These are phyloP conservation scores for Ibidorhyncha struthersii DNA, from an alignment of 2,113 vertebrate genomes.

Conservation along the genomic window DNA sequence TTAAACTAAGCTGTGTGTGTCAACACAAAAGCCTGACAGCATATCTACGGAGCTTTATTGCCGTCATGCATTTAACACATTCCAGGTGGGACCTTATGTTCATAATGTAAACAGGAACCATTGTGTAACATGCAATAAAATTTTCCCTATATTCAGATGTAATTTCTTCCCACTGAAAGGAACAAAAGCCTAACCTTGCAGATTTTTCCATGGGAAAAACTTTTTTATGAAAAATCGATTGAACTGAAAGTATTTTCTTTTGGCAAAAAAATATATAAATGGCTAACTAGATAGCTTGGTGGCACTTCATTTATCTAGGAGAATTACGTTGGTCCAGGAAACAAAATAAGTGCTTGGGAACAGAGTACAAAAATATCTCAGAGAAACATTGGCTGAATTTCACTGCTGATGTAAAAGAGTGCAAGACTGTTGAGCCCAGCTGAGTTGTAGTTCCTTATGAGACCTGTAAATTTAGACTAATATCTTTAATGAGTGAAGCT, in stretches of 20 bases:
- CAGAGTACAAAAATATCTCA: conserved; percentile 3
- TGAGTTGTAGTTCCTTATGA: neutral
- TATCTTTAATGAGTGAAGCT: neutral
- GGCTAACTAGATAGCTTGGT: neutral
- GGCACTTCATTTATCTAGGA: neutral
- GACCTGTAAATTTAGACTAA: conserved; percentile 19
- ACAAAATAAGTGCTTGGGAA: neutral
- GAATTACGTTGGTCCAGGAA: neutral
- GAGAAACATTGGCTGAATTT: neutral
- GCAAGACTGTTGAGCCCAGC: neutral
- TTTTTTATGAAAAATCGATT: neutral
- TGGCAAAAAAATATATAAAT: neutral
- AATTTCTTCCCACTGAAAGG: conserved; percentile 22
- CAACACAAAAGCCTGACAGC: neutral
- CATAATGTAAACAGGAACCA: neutral
- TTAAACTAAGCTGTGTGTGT: neutral
- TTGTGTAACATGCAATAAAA: neutral
- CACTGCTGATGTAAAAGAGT: neutral
- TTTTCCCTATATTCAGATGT: conserved; percentile 15
- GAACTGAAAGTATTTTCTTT: neutral
- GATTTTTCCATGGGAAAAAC: neutral
- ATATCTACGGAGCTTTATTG: neutral
- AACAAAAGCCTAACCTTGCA: neutral
- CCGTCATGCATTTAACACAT: neutral
- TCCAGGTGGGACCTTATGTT: neutral